Base-by-base conservation (phyloP, 2,888 invertebrate species). In the Pasiphila rectangulata region DNA sequence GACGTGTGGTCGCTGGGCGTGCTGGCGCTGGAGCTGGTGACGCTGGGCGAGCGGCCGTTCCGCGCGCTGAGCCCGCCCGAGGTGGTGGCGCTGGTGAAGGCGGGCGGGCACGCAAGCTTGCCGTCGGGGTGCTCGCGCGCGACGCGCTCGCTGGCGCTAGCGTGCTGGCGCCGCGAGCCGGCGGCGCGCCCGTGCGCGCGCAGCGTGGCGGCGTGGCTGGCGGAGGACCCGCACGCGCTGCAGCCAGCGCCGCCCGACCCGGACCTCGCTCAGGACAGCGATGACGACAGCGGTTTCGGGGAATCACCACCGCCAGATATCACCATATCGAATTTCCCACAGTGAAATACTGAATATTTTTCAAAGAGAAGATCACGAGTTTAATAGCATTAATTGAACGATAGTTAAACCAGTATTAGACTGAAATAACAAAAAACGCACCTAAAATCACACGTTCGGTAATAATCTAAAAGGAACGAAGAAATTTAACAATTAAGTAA, bases 1-100 rank as follows among this genome's bases (percentile, higher is more conserved):
- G 97, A 97, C 75, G 92, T 96, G 25, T 97, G 97, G 97, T 94
- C 95, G 46, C 95, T 93, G 67, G 97, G 96, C 9, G 94, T 97
- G 32, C 86, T 97, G 1, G 79, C 96, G 3, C 94, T 94, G 66
- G 95, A 95, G 80, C 93, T 97, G 46, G 93, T 95, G 46, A 95
- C 97, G 1, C 95, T 97, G 74, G 97, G 97, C 4, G 94, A 93
- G 66, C 95, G 95, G 68, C 97, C 97, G 0, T 97, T 94, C 78
- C 95, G 43, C 79, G 93, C 71, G 91, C 92, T 64, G 95, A 94
- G 78, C 90, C 91, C 69, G 91, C 94, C 83, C 93, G 94, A 24
- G 70, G 96, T 70, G 92, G 93, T 75, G 50, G 54, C 58, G 12
- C 65, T 64, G 55, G 60, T 91, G 90, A 65, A 93, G 93, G 1